These are phyloP conservation scores for Anguilla obscura DNA, from an alignment of 2,797 vertebrate species.

Conservation along the genomic window DNA sequence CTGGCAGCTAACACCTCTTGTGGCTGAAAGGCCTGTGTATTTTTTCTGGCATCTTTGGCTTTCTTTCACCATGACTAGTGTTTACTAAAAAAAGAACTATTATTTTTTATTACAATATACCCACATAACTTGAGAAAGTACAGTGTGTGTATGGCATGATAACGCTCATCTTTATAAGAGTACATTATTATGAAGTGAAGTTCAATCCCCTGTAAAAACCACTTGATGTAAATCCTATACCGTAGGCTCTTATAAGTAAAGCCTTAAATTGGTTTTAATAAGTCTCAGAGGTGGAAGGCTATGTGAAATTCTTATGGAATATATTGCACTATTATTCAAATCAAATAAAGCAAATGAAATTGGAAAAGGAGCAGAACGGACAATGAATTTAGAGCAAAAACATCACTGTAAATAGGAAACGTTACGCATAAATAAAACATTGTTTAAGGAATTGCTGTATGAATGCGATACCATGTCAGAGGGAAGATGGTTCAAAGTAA, in stretches of 20 bases:
- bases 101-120: too few species aligned
- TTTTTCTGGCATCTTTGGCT: too few species aligned
- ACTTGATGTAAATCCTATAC: background rate
- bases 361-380: background rate
- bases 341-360: background rate
- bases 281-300: background rate
- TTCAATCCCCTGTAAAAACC: too few species aligned
- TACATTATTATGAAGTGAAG: too few species aligned
- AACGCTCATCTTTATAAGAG: too few species aligned
- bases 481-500: background rate
- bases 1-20: too few species aligned
- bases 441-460: background rate
- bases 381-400: background rate
- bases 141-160: too few species aligned
- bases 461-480: background rate
- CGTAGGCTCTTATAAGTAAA: background rate
- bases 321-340: background rate
- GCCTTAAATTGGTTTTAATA: background rate
- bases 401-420: background rate
- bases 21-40: too few species aligned
- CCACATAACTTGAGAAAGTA: too few species aligned
- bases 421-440: background rate
- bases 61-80: too few species aligned
- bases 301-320: background rate
- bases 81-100: too few species aligned